phyloP scores from a whole-genome alignment of 2,113 vertebrate genomes.

The Fulmarus glacialis region DNA sequence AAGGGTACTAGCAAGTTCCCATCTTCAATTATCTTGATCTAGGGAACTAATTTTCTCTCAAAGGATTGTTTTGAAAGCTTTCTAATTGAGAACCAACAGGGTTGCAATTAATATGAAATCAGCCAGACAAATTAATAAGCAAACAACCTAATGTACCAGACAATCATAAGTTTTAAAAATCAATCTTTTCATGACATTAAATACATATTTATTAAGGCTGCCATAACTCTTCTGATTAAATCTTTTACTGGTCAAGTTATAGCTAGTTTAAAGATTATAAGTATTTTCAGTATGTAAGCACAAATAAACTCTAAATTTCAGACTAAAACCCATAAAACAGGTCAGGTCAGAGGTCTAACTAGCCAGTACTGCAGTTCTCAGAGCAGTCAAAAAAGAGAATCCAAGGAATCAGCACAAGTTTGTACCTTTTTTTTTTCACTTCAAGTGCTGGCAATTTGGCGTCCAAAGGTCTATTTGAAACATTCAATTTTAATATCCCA shows the following conservation, averaged over 20 bases:
- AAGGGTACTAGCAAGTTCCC: constrained; percentile 5
- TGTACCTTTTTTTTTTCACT: background rate
- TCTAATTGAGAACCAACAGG: constrained; percentile 13
- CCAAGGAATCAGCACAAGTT: background rate
- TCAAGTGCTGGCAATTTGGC: background rate
- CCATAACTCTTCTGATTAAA: background rate
- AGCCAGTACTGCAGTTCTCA: background rate
- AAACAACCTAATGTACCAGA: background rate
- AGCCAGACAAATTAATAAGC: background rate
- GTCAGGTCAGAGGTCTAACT: background rate
- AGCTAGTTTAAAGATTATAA: background rate
- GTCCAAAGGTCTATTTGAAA: background rate
- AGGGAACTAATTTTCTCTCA: constrained; percentile 30
- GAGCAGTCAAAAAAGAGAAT: background rate
- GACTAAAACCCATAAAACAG: background rate
- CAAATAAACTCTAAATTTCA: background rate
- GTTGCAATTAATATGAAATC: constrained; percentile 1
- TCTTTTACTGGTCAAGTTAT: background rate
- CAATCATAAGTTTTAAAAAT: background rate
- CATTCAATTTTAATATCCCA: background rate
- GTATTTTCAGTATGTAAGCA: background rate
- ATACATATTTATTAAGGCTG: background rate
- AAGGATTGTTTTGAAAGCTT: constrained; percentile 1
- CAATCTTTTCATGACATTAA: background rate
- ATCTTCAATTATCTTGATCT: constrained; percentile 34